These are phyloP conservation scores for Ephydatia muelleri DNA, from an alignment of 37 sponge, comb jelly and placozoan species.

Conservation along the genomic window DNA sequence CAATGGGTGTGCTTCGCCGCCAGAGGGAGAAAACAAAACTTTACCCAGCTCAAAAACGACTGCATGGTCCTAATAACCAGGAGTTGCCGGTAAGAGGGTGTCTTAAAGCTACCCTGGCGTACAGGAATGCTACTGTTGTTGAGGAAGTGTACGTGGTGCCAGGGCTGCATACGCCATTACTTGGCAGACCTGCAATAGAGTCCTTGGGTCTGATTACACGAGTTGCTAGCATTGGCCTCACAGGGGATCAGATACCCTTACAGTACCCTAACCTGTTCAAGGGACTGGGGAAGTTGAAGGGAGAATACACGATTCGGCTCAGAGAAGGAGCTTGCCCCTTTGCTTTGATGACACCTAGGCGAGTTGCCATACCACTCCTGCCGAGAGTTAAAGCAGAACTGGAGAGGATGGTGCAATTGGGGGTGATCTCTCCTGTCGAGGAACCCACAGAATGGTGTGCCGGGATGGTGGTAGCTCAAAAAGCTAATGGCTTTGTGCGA, in stretches of 20 bases:
- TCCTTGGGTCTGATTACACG: constrained; percentile 9
- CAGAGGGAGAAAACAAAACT: no score
- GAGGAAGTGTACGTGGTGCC: constrained; percentile 19
- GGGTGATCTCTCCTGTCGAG: constrained; percentile 31
- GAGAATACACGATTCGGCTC: constrained; percentile 36
- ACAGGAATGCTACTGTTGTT: no score
- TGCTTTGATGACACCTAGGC: constrained; percentile 38
- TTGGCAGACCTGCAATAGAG: constrained; percentile 49
- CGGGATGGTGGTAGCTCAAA: constrained; percentile 55
- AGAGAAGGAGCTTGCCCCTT: constrained; percentile 21
- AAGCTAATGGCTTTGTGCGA: constrained; percentile 29
- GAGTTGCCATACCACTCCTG: constrained; percentile 39
- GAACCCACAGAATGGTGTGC: constrained; percentile 56
- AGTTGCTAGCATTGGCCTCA: not conserved
- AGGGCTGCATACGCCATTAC: constrained; percentile 9
- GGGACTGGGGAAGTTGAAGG: constrained; percentile 41
- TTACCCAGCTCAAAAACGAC: no score
- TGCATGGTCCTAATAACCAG: no score
- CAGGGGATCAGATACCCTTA: not conserved
- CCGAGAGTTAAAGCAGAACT: constrained; percentile 33
- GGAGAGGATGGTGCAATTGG: constrained; percentile 33
- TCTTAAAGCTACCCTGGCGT: no score
- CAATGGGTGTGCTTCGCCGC: not conserved
- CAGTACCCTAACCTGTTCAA: constrained; percentile 39
- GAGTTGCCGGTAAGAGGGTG: no score